These are phyloP conservation scores for Microcebus jonahi DNA, from an alignment of 2,113 vertebrate genomes.

Conservation along the genomic window DNA sequence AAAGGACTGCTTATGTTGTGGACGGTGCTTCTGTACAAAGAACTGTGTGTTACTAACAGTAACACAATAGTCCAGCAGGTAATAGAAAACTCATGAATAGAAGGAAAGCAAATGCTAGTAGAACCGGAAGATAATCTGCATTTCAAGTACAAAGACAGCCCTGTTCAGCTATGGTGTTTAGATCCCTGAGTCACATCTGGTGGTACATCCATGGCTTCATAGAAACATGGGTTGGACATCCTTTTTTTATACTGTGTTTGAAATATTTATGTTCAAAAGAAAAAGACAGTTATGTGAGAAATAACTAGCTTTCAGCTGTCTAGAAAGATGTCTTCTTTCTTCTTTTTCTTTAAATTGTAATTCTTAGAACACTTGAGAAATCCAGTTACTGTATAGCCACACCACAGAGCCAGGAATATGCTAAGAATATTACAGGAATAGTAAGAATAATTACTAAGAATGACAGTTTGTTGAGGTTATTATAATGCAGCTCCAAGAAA, in stretches of 20 bases:
- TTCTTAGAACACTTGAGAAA: background rate
- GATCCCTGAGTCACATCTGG: conserved; percentile 67
- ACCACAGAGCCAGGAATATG: background rate
- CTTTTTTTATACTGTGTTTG: conserved; percentile 54
- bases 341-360: conserved; percentile 24
- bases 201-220: background rate
- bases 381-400: background rate
- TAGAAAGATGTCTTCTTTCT: conserved; percentile 48
- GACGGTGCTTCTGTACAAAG: conserved; percentile 75
- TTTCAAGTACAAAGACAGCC: conserved; percentile 82
- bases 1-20: conserved; percentile 77
- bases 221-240: background rate
- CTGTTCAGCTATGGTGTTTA: conserved; percentile 69
- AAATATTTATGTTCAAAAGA: conserved; percentile 63
- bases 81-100: conserved; percentile 85
- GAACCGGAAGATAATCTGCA: conserved; percentile 80
- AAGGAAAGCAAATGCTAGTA: conserved; percentile 82
- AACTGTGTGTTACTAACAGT: conserved; percentile 76
- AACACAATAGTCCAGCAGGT: conserved; percentile 84
- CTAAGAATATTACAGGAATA: too few relatives aligned
- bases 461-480: background rate
- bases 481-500: background rate
- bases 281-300: conserved; percentile 29
- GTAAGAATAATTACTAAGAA: background rate
- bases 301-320: background rate